Evolutionary conservation across 2,888 invertebrate genomes (phyloP), one percentile per base, ranked within the genome.

Genomic region (Asteroscopus sphinx): DNA sequence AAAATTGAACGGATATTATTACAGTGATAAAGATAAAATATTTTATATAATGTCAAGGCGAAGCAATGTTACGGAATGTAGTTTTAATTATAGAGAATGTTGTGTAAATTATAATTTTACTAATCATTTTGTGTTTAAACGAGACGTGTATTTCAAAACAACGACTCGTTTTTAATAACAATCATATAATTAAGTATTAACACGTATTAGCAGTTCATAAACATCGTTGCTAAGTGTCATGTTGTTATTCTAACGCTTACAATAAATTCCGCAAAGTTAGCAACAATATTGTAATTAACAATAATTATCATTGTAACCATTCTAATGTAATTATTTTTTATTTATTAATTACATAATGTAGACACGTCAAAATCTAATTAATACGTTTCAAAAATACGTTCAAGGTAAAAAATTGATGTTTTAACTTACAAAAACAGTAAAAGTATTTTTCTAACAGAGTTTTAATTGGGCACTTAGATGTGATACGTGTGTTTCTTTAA

Each of bases 31-130:
- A 37, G 6, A 33, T 42, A 17, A 11, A 15, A 42, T 45, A 33
- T 33, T 1, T 9, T 12, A 4, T 33, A 0, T 5, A 41, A 28
- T 4, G 13, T 17, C 1, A 17, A 17, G 2, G 15, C 17, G 2
- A 16, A 26, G 5, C 7, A 28, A 25, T 25, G 17, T 46, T 28
- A 21, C 47, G 64, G 61, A 64, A 64, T 67, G 67, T 52, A 46
- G 16, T 51, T 30, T 13, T 28, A 1, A 28, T 16, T 8, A 28
- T 13, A 52, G 28, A 30, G 8, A 48, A 40, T 21, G 5, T 44
- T 11, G 11, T 41, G 16, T 30, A 17, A 13, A 51, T 45, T 41
- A 33, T 11, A 45, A 17, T 42, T 33, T 15, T n/a, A 46, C 15
- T 21, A 16, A 57, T 32, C 40, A 17, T 45, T 65, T 33, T n/a